Evolutionary conservation across 2,113 vertebrate species (phyloP).

Genomic region (Nestor notabilis): DNA sequence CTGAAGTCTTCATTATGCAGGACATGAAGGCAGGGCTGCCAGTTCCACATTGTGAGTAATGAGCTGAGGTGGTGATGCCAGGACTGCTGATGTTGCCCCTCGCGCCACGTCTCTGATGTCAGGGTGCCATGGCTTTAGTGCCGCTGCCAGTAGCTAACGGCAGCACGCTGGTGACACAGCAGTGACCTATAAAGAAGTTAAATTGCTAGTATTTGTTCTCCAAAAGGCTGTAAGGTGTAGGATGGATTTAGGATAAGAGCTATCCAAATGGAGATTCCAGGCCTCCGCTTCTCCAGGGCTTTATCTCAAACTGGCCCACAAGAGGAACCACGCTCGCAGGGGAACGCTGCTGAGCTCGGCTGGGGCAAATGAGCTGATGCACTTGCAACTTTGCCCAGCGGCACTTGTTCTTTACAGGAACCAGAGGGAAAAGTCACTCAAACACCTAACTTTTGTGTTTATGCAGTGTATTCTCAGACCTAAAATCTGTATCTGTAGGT

Average conservation of each 20-base stretch:
- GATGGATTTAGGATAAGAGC: neutral
- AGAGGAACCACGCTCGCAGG: rapidly evolving
- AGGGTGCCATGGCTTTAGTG: neutral
- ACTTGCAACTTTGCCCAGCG: neutral
- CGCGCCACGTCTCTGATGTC: neutral
- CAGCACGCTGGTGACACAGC: neutral
- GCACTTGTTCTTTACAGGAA: neutral
- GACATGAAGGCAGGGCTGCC: neutral
- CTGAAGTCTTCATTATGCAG: neutral
- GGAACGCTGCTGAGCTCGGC: neutral
- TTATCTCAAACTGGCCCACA: neutral
- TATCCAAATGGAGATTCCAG: neutral
- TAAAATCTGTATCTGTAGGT: neutral
- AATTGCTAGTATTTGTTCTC: neutral
- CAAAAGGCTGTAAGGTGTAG: neutral
- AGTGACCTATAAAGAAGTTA: neutral
- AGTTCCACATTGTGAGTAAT: neutral
- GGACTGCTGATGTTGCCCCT: neutral
- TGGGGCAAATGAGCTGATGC: neutral
- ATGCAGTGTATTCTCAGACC: neutral
- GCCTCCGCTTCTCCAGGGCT: neutral
- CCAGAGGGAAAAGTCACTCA: neutral
- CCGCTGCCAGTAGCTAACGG: neutral
- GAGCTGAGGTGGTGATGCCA: neutral
- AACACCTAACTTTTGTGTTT: neutral